These are phyloP conservation scores for Polypedilum vanderplanki DNA, from an alignment of 1,140 invertebrate species.

Conservation along the genomic window DNA sequence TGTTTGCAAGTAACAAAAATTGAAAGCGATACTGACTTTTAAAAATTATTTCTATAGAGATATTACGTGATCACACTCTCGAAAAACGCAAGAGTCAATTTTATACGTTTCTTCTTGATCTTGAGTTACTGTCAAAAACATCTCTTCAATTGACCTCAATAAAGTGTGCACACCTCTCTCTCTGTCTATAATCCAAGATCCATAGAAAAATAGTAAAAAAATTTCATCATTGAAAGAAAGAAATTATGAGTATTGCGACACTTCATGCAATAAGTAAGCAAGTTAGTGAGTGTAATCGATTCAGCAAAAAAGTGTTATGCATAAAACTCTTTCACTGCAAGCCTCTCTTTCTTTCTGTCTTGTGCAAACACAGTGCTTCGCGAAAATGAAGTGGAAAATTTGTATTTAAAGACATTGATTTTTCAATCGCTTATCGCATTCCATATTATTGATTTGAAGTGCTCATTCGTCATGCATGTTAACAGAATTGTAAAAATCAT, in stretches of 20 bases:
- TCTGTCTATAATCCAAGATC: too few species aligned
- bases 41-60: not conserved
- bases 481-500: not conserved
- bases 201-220: too few species aligned
- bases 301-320: not conserved
- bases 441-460: too few species aligned
- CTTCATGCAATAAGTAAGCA: not conserved
- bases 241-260: slow-evolving; percentile 18
- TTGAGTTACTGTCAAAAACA: too few species aligned
- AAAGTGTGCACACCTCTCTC: too few species aligned
- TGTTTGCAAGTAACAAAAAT: not conserved
- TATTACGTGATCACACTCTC: too few species aligned
- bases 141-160: too few species aligned
- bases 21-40: not conserved
- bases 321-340: not conserved
- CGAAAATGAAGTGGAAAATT: not conserved
- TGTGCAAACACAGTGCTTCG: not conserved
- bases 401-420: not conserved
- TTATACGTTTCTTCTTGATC: too few species aligned
- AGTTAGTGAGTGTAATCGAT: not conserved
- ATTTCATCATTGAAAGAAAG: not conserved
- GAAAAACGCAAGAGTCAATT: too few species aligned
- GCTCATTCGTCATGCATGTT: not conserved
- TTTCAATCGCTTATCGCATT: not conserved
- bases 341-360: not conserved